phyloP scores from a whole-genome alignment of 2,888 invertebrate genomes.

The Apamea epomidion region DNA sequence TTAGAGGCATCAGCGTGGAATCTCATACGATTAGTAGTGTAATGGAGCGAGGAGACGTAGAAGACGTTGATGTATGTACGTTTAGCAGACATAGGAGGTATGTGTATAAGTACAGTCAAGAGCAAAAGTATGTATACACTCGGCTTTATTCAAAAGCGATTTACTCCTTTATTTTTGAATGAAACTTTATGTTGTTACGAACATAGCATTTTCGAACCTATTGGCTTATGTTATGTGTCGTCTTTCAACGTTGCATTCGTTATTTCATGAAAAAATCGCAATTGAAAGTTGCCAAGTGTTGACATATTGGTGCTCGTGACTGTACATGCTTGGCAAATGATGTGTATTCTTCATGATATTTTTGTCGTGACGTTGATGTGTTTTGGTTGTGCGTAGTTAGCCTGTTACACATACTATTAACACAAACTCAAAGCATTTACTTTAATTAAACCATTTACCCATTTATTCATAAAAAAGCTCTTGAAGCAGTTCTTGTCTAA shows the following conservation, averaged over 20 bases:
- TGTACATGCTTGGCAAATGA: constrained; percentile 62
- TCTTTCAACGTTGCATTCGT: too few relatives aligned
- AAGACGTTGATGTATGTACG: constrained; percentile 82
- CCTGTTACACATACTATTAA: neutral
- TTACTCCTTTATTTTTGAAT: too few relatives aligned
- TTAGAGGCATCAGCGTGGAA: constrained; percentile 84
- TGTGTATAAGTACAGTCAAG: neutral
- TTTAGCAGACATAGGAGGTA: constrained; percentile 36
- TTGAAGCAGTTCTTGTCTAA: too few relatives aligned
- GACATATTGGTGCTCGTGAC: too few relatives aligned
- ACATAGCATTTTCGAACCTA: too few relatives aligned
- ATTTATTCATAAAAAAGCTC: too few relatives aligned
- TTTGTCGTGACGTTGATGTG: neutral
- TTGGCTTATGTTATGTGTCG: too few relatives aligned
- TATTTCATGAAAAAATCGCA: too few relatives aligned
- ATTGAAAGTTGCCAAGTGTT: too few relatives aligned
- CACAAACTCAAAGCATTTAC: neutral
- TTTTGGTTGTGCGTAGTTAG: neutral
- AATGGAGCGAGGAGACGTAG: constrained; percentile 79
- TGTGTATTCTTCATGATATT: constrained; percentile 43
- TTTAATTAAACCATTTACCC: neutral
- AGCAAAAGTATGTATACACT: too few relatives aligned
- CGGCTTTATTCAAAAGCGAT: too few relatives aligned
- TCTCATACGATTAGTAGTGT: constrained; percentile 86
- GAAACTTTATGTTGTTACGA: too few relatives aligned